Evolutionary conservation across 2,113 vertebrate species (phyloP).

Genomic region (Mastomys coucha): DNA sequence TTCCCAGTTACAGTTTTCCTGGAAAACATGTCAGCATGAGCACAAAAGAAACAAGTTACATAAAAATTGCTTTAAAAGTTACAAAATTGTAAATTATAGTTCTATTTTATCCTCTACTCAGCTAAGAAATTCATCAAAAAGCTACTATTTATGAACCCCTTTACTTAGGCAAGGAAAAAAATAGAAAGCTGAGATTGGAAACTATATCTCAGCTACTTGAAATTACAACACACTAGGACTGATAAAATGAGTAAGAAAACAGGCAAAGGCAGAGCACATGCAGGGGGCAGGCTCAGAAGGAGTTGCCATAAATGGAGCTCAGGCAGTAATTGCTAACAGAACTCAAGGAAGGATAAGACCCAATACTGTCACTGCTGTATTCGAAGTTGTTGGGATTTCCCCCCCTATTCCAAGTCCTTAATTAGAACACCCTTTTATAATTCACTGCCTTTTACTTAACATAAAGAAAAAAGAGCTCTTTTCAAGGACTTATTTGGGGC

Average conservation of each 20-base stretch:
- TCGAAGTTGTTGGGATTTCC: not conserved
- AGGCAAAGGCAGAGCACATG: not conserved
- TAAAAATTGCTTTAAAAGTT: not conserved
- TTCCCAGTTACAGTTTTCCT: constrained; percentile 5
- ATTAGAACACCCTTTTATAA: constrained; percentile 40
- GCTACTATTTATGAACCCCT: constrained; percentile 38
- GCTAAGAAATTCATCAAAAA: constrained; percentile 44
- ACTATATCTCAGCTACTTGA: not conserved
- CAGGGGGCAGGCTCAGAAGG: constrained; percentile 39
- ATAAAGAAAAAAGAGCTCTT: not conserved
- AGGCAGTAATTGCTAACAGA: constrained; percentile 37
- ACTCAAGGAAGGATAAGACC: not conserved
- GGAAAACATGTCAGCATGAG: not conserved
- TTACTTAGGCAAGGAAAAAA: not conserved
- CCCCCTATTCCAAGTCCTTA: constrained; percentile 9
- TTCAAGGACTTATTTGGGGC: not conserved
- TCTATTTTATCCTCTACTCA: constrained; percentile 20
- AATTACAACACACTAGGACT: not conserved
- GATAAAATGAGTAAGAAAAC: not conserved
- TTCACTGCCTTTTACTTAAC: constrained; percentile 29
- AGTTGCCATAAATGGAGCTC: not conserved
- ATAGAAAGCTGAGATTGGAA: not conserved
- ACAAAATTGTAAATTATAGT: constrained; percentile 51
- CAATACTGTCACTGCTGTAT: constrained; percentile 35
- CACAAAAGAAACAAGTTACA: constrained; percentile 19